These are phyloP conservation scores for Agrilus cyanescens DNA, from an alignment of 2,888 invertebrate genomes.

Conservation along the genomic window DNA sequence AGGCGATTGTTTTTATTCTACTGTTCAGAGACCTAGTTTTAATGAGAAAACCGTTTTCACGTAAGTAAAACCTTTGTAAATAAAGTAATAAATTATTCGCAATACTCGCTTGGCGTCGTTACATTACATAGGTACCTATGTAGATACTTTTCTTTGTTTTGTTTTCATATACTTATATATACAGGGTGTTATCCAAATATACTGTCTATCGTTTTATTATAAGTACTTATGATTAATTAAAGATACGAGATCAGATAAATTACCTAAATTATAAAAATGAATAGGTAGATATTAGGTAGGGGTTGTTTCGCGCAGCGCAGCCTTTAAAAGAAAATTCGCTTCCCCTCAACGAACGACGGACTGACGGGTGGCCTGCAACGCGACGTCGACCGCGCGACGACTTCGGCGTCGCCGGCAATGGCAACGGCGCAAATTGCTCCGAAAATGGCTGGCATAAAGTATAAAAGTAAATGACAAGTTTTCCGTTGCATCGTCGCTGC, in stretches of 20 bases:
- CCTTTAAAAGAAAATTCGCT: slow-evolving; percentile 5
- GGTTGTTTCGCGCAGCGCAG: not conserved
- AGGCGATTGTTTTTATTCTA: too few relatives aligned
- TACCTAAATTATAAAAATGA: not conserved
- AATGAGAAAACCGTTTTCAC: too few relatives aligned
- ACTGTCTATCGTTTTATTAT: too few relatives aligned
- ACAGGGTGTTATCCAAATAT: too few relatives aligned
- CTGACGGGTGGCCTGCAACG: not conserved
- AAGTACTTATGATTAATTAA: too few relatives aligned
- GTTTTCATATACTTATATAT: too few relatives aligned
- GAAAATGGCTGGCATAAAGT: too few relatives aligned
- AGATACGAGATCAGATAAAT: not conserved
- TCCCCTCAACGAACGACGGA: slow-evolving; percentile 4
- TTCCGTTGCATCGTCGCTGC: slow-evolving; percentile 21
- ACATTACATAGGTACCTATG: not conserved
- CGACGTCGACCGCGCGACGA: not conserved
- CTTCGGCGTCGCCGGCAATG: not conserved
- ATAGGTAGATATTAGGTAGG: not conserved
- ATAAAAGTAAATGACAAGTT: not conserved
- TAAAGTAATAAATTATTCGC: too few relatives aligned
- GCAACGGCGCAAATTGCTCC: not conserved
- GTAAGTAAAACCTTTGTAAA: too few relatives aligned
- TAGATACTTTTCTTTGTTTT: too few relatives aligned
- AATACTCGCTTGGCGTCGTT: not conserved
- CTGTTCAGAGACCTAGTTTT: too few relatives aligned